phyloP scores from a whole-genome alignment of 1,140 invertebrate genomes.

The Zaprionus ornatus region DNA sequence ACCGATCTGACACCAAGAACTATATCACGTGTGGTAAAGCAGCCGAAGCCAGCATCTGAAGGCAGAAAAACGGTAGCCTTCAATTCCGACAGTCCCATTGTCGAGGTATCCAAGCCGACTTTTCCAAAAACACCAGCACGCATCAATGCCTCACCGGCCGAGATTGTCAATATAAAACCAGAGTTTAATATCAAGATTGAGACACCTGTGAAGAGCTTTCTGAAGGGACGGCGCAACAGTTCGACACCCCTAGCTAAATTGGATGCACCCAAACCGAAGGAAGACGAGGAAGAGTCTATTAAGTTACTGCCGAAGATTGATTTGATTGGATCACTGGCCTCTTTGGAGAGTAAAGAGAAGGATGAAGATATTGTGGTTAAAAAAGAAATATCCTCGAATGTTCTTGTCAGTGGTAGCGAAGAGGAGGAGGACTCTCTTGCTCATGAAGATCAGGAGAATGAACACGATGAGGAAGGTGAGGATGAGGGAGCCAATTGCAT shows the following conservation, averaged over 20 bases:
- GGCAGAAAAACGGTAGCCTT: constrained; percentile 53
- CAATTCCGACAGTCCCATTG: background rate
- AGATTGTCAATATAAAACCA: background rate
- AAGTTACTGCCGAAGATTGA: constrained; percentile 50
- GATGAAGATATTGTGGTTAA: background rate
- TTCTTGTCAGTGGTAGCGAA: constrained; percentile 34
- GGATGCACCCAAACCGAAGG: background rate
- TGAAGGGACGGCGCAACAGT: constrained; percentile 50
- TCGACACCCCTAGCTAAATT: constrained; percentile 56
- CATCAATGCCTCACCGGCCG: background rate
- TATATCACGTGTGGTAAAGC: background rate
- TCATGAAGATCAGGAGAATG: constrained; percentile 2
- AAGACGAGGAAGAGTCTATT: background rate
- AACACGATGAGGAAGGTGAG: constrained; percentile 7
- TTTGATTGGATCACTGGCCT: constrained; percentile 34
- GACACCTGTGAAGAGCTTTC: constrained; percentile 16
- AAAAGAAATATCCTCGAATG: background rate
- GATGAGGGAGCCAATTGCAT: background rate
- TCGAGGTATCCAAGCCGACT: constrained; percentile 30
- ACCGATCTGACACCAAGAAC: background rate
- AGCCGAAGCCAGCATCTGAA: background rate
- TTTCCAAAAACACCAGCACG: constrained; percentile 71
- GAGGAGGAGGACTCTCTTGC: background rate
- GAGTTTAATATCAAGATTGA: background rate
- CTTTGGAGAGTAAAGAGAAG: constrained; percentile 1